phyloP scores from a whole-genome alignment of 2,113 vertebrate species.

The Petrocephalus microphthalmus region DNA sequence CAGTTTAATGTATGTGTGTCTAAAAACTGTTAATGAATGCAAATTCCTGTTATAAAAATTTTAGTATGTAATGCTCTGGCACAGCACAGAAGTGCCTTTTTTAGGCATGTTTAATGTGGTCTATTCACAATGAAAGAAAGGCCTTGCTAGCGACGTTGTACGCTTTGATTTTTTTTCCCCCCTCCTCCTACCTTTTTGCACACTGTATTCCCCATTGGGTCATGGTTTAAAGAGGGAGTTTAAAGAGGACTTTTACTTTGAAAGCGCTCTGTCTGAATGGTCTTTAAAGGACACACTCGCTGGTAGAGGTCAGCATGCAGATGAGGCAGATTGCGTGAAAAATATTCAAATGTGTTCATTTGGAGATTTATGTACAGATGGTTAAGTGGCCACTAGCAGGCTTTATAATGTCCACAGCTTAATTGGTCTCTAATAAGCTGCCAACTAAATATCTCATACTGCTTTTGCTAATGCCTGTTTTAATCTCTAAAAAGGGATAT shows the following conservation, averaged over 20 bases:
- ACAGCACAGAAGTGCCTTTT: conserved; percentile 1
- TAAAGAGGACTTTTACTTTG: conserved; percentile 14
- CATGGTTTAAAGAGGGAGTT: conserved; percentile 25
- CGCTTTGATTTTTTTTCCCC: background rate
- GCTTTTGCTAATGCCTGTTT: conserved; percentile 32
- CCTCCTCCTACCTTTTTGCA: background rate
- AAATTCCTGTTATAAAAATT: background rate
- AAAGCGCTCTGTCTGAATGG: conserved; percentile 29
- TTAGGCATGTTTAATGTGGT: background rate
- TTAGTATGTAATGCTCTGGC: background rate
- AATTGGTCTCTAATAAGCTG: conserved; percentile 46
- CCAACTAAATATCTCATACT: conserved; percentile 32
- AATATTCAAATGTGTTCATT: conserved; percentile 41
- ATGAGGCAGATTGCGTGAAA: conserved; percentile 45
- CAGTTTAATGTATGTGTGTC: too few relatives aligned
- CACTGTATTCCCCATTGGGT: background rate
- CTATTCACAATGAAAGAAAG: background rate
- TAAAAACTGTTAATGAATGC: too few relatives aligned
- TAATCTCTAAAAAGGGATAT: conserved; percentile 38
- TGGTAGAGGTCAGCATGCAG: conserved; percentile 39
- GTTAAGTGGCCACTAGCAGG: conserved; percentile 62
- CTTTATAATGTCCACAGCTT: conserved; percentile 50
- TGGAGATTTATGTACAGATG: conserved; percentile 63
- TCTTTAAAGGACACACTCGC: conserved; percentile 19
- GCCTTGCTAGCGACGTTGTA: background rate